phyloP scores from a whole-genome alignment of 2,113 vertebrate species.

The Lampris incognitus region DNA sequence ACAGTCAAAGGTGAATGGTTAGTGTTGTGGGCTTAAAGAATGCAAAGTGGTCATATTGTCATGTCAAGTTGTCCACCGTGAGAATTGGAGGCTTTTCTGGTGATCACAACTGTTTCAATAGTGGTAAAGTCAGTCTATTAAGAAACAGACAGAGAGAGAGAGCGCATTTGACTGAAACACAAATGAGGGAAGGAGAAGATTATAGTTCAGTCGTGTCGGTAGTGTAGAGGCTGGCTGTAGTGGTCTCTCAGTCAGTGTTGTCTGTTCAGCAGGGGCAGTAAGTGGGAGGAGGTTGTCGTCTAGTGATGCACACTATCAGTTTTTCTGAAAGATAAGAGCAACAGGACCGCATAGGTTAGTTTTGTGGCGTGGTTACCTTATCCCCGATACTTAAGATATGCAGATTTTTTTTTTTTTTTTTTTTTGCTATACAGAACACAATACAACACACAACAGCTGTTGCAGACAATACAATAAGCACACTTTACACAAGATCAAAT shows the following conservation, averaged over 20 bases:
- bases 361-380: no score
- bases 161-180: constrained; percentile 35
- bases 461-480: constrained; percentile 25
- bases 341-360: no score
- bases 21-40: constrained; percentile 13
- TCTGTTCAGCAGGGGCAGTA: constrained; percentile 83
- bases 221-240: constrained; percentile 56
- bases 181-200: constrained; percentile 41
- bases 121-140: constrained; percentile 21
- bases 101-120: constrained; percentile 24
- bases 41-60: constrained; percentile 63
- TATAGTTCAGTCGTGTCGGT: constrained; percentile 47
- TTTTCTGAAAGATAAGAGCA: constrained; percentile 76
- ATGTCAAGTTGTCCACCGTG: constrained; percentile 61
- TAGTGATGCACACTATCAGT: constrained; percentile 83
- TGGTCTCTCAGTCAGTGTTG: constrained; percentile 59
- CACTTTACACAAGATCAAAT: constrained; percentile 23
- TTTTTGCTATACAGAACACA: constrained; percentile 1
- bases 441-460: background rate
- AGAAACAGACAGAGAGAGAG: constrained; percentile 28
- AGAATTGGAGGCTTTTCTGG: constrained; percentile 34
- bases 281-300: constrained; percentile 79
- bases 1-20: constrained; percentile 27
- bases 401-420: no score
- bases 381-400: no score